Evolutionary conservation across 2,888 invertebrate genomes (phyloP).

Genomic region (Lepidochrysops patricia): DNA sequence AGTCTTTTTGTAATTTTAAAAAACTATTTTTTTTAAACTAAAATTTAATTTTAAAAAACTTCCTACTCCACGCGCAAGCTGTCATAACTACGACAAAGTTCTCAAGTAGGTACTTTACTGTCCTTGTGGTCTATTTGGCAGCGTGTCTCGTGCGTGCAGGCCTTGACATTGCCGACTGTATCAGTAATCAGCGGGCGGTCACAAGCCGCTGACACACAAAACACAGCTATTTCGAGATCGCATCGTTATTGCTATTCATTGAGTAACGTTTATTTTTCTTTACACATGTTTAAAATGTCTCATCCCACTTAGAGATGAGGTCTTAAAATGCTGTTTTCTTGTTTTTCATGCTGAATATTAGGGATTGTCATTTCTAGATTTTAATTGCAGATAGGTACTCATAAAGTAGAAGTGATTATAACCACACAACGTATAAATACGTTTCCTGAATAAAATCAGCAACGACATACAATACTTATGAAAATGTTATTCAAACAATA

Average conservation of each 20-base stretch:
- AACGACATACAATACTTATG: neutral
- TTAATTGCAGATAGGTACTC: neutral
- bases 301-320: no score
- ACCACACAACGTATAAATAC: no score
- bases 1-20: neutral
- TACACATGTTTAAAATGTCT: no score
- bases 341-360: no score
- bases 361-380: no score
- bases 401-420: neutral
- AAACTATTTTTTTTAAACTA: no score
- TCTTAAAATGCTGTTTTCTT: no score
- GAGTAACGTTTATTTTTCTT: neutral
- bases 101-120: neutral
- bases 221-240: neutral
- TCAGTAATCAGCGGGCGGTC: constrained; percentile 2
- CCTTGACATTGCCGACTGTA: constrained; percentile 53
- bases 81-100: neutral
- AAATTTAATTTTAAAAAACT: neutral
- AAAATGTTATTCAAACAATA: neutral
- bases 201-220: neutral
- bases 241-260: neutral
- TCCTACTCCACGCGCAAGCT: neutral
- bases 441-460: neutral
- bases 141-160: constrained; percentile 23
- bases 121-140: constrained; percentile 23